phyloP scores from a whole-genome alignment of 2,113 vertebrate genomes.

The Macrotis lagotis region DNA sequence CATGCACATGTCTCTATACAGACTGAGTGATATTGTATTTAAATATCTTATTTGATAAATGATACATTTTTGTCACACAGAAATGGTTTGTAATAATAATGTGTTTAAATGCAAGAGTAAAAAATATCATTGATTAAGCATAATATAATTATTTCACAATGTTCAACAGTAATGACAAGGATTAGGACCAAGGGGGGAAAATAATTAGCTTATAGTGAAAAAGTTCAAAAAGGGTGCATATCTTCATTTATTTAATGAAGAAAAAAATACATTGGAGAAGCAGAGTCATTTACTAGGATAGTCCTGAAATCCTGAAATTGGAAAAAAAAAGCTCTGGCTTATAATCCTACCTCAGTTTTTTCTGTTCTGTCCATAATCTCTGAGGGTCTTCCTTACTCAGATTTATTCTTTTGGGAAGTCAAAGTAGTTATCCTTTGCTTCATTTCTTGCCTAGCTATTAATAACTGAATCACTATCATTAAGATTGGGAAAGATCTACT shows the following conservation, averaged over 20 bases:
- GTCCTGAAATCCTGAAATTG: not conserved
- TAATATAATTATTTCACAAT: not conserved
- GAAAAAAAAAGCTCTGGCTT: not conserved
- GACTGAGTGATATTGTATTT: not conserved
- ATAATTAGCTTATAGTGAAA: not conserved
- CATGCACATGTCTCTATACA: not conserved
- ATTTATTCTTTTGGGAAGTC: too few species aligned
- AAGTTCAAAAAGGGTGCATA: not conserved
- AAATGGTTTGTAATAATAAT: conserved; percentile 24
- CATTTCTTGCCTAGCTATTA: too few species aligned
- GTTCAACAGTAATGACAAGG: not conserved
- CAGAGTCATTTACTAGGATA: not conserved
- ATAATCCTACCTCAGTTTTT: not conserved
- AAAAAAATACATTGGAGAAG: not conserved
- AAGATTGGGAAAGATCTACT: too few species aligned
- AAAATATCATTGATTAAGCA: not conserved
- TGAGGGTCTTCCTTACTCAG: too few species aligned
- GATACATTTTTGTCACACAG: not conserved
- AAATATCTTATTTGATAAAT: conserved; percentile 2
- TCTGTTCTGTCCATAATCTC: too few species aligned
- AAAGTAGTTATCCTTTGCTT: too few species aligned
- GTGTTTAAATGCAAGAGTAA: not conserved
- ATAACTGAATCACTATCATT: too few species aligned
- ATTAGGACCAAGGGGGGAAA: conserved; percentile 2
- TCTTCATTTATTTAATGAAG: not conserved